Evolutionary conservation across 2,797 vertebrate genomes (phyloP), one percentile per base, ranked within the genome.

Genomic region (Rhabdomys pumilio): DNA sequence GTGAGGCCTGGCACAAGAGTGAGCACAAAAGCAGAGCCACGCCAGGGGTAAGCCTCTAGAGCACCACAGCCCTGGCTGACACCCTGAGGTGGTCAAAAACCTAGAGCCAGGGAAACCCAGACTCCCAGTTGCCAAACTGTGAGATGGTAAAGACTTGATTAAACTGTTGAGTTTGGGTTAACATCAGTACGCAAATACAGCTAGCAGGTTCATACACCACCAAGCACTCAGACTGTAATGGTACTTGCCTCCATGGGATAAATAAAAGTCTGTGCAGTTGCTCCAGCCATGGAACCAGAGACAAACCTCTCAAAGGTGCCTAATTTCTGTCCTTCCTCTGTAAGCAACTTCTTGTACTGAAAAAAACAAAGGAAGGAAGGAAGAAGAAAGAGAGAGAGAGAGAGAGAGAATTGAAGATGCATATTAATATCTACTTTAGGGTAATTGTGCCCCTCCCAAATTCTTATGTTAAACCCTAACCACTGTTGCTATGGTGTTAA

Each of bases 221-320:
- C 75, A 65, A 34, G 13, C n/a, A 20, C 15, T 29, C 50, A 53
- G n/a, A 65, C 3, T 10, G 34, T 22, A 2, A 3, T 0, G 6
- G 81, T 7, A 95, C 98, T 98, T 98, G 99, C 99, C 99, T 99
- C 99, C 99, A 99, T 99, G 75, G 99, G 99, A 96, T 99, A 99
- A 98, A 99, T 99, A 95, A 98, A 99, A 0, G 99, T 99, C 97
- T 99, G 99, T 34, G 99, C 99, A 0, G 99, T 99, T 91, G 99
- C 99, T 98, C 99, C 99, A 72, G 99, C 99, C 98, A 99, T 98
- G 2, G 99, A 99, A 92, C 99, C 99, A 31, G 99, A 99, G 47
- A 99, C 96, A 98, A 99, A 99, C 98, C 99, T 99, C 96, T 99
- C 99, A 6, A 99, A 95, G 0, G 99, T 98, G 93, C 98, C 97